Base-by-base conservation (phyloP, 2,888 invertebrate genomes). In the Heteropelma amictum region DNA sequence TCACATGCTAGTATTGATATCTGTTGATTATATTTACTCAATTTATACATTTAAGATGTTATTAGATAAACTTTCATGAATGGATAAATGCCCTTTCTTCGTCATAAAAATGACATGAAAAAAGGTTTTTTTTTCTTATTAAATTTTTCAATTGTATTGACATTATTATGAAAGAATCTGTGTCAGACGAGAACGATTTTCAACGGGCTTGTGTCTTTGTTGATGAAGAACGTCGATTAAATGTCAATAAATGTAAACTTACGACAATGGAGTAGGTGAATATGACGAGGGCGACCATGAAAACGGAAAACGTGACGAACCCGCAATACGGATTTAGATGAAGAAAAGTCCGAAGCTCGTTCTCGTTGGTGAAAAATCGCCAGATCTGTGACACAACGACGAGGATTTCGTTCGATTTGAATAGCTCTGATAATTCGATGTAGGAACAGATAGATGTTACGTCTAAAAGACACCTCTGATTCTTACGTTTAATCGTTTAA, bases 281-380 rank as follows among this genome's bases (percentile, higher is more conserved):
- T 61, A 84, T 82, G 47, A 87, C 56, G 7, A 83, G 68, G 4
- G 83, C 81, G 23, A 87, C 72, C 47, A 78, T 14, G 40, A 69
- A 60, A 49, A 77, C 56, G 58, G 73, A 65, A 54, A 78, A 63
- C 54, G 80, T 80, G 63, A 80, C 69, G n/a, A n/a, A n/a, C n/a
- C n/a, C n/a, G 73, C 81, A 84, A 6, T 84, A 72, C 4, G 82
- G 79, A 23, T 77, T 82, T 6, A 87, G 73, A 42, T 82, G 77
- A 28, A 88, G 79, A 61, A 81, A 67, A 5, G 76, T 77, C 45
- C 85, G 80, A 17, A 88, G 77, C 45, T 85, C 82, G 35, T 82
- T 79, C 76, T 88, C 88, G 10, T 76, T 75, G 58, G 83, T 30
- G 61, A 86, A 76, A 30, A 83, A 84, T 65, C 81, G 78, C 78